A percentile compares a stretch with the other conserved stretches of the same genome.
These are phyloP conservation scores for Mylabris phalerata DNA, from an alignment of 1,140 invertebrate genomes.

Conservation along the genomic window DNA sequence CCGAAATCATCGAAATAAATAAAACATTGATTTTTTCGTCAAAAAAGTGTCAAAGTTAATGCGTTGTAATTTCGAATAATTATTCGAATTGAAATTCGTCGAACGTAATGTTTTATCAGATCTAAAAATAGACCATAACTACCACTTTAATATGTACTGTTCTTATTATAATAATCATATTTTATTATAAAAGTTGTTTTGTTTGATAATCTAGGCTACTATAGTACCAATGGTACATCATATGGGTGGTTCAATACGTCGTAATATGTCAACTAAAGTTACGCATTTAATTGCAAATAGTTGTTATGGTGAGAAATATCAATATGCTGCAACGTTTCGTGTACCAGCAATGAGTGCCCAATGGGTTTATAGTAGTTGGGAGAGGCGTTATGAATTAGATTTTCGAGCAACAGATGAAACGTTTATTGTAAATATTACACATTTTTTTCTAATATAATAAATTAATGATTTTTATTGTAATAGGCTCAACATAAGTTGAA, in stretches of 20 bases:
- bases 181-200: constrained; percentile 28
- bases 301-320: constrained; percentile 81
- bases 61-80: no score
- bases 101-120: no score
- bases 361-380: constrained; percentile 86
- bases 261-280: constrained; percentile 77
- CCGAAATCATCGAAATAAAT: no score
- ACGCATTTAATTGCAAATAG: constrained; percentile 88
- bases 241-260: constrained; percentile 90
- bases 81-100: no score
- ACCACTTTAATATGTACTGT: no score
- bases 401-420: constrained; percentile 61
- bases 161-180: not conserved
- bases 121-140: no score
- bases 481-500: constrained; percentile 68
- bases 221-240: constrained; percentile 82
- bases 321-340: constrained; percentile 79
- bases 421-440: constrained; percentile 55
- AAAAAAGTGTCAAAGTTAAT: no score
- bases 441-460: not conserved
- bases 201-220: constrained; percentile 52
- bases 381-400: constrained; percentile 58
- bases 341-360: constrained; percentile 79
- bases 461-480: constrained; percentile 1
- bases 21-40: no score